Base-by-base conservation (phyloP, 2,113 vertebrate genomes). In the Forbesichthys papilliferus region DNA sequence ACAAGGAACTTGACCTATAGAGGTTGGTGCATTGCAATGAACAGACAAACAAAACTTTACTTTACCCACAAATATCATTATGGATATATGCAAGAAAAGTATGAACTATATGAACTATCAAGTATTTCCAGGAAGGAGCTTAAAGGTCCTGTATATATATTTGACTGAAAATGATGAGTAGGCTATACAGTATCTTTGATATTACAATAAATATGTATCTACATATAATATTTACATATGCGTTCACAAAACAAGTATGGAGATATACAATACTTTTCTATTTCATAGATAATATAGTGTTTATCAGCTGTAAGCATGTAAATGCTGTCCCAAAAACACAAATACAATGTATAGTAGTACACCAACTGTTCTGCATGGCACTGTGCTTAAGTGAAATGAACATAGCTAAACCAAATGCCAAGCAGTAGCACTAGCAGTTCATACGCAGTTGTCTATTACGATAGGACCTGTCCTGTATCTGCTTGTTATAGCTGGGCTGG, bases 381-480 rank as follows among this genome's bases (percentile, higher is more conserved):
- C 49, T 51, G 49, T 51, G 13, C 49, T 51, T 11, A 51, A 51
- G 48, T 51, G 48, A 51, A 13, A 42, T 42, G 36, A 42, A 42
- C 36, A 12, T 12, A 51, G 48, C 48, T 12, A 13, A 51, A 51
- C 48, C 48, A 42, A 42, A 51, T 51, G 48, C 48, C 48, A 51
- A 51, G 16, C 16, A 16, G 16, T 16, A 16, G 16, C 16, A 16
- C 16, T 16, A 16, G 16, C 16, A 16, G 16, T 16, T 16, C 16
- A 16, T 16, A 16, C 16, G 16, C 16, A 16, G 16, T 16, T 16
- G 16, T 16, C 96, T 94, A 88, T 93, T 96, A 69, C 95, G 93
- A 85, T 93, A 97, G 60, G 92, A 89, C 71, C 96, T 96, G 74
- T 98, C 97, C 70, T 92, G 91, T n/a, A 91, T 93, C 4, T 92